Percentiles rank a stretch among this genome's conserved stretches.
These are phyloP conservation scores for Ctenoplectra terminalis DNA, from an alignment of 1,140 invertebrate species.

Conservation along the genomic window DNA sequence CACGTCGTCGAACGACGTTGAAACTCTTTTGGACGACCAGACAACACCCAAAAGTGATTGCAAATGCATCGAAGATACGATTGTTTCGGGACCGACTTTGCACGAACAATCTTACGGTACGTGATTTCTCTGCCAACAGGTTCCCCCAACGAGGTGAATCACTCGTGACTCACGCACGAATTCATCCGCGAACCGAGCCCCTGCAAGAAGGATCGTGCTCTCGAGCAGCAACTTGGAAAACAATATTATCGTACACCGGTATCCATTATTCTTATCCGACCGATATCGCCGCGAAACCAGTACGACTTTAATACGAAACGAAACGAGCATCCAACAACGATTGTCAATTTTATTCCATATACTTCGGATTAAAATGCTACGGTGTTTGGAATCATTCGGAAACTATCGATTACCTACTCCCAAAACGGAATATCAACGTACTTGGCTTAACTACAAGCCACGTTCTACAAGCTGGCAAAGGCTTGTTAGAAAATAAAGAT, in stretches of 20 bases:
- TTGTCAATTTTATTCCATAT: too few relatives aligned
- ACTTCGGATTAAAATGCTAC: too few relatives aligned
- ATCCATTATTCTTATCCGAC: not conserved
- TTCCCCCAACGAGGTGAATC: conserved; percentile 52
- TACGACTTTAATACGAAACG: too few relatives aligned
- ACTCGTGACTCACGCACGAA: conserved; percentile 62
- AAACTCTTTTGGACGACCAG: too few relatives aligned
- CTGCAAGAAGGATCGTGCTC: not conserved
- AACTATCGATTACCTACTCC: too few relatives aligned
- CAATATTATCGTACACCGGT: conserved; percentile 41
- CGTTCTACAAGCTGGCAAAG: too few relatives aligned
- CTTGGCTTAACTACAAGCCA: not conserved
- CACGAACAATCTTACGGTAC: conserved; percentile 48
- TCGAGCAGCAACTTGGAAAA: conserved; percentile 5
- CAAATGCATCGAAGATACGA: conserved; percentile 8
- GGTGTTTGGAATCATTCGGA: too few relatives aligned
- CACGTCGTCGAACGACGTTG: not conserved
- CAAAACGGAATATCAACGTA: not conserved
- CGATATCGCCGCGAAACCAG: not conserved
- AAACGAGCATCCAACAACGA: too few relatives aligned
- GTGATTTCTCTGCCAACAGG: conserved; percentile 61
- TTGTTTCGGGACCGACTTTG: conserved; percentile 26
- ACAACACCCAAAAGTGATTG: not conserved
- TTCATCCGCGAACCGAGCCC: conserved; percentile 31
- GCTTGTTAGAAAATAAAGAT: not conserved